Percentiles rank a stretch among this genome's conserved stretches.
Evolutionary conservation across 2,113 vertebrate genomes (phyloP).

Genomic region (Melanostigma gelatinosum): DNA sequence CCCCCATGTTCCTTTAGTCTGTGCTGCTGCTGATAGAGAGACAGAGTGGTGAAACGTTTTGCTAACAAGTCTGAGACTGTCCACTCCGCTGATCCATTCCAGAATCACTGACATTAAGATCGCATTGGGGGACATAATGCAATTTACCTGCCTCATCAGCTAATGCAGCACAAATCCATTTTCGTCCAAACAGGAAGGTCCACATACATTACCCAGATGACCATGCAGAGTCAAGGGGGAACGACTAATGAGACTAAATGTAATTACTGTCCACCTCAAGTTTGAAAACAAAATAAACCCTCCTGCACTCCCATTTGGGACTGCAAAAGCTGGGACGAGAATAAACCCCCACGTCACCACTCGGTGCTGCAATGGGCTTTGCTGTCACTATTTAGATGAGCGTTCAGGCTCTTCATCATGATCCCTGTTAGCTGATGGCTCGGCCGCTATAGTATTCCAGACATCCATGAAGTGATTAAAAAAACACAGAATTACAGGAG

Average conservation of each 20-base stretch:
- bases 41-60: constrained; percentile 25
- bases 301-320: constrained; percentile 52
- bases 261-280: constrained; percentile 81
- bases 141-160: constrained; percentile 85
- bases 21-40: constrained; percentile 23
- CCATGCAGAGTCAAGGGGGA: constrained; percentile 75
- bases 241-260: constrained; percentile 82
- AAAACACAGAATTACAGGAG: constrained; percentile 39
- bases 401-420: constrained; percentile 45
- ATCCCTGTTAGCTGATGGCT: constrained; percentile 74
- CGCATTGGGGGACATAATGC: constrained; percentile 84
- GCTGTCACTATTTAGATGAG: constrained; percentile 59
- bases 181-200: constrained; percentile 80
- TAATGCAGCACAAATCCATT: constrained; percentile 87
- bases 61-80: constrained; percentile 56
- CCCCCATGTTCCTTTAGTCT: constrained; percentile 5
- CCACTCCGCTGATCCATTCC: constrained; percentile 63
- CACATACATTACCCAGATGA: constrained; percentile 86
- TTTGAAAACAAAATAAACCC: constrained; percentile 79
- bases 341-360: constrained; percentile 59
- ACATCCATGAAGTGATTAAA: constrained; percentile 52
- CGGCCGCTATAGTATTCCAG: constrained; percentile 31
- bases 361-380: constrained; percentile 54
- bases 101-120: constrained; percentile 82
- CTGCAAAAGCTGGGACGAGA: constrained; percentile 35